Evolutionary conservation across 2,888 invertebrate species (phyloP).

Genomic region (Oasisia sp.): DNA sequence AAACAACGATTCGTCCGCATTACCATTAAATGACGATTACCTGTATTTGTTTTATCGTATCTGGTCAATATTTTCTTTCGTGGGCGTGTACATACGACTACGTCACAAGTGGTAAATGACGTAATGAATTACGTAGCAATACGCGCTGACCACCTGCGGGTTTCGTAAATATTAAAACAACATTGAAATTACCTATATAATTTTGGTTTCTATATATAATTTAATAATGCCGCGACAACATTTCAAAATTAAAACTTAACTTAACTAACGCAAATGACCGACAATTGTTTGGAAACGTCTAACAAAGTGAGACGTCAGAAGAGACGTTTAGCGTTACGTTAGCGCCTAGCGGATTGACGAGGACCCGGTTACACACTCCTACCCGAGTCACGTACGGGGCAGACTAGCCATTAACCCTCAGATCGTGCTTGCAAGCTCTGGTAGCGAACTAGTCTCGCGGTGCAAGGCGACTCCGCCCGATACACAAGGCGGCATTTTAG

Average conservation of each 20-base stretch:
- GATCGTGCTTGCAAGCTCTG: not conserved
- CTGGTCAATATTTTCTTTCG: not conserved
- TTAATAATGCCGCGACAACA: too few species aligned
- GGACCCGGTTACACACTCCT: not conserved
- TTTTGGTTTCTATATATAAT: too few species aligned
- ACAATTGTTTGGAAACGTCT: too few species aligned
- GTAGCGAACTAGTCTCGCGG: not conserved
- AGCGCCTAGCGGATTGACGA: not conserved
- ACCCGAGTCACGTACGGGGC: slow-evolving; percentile 7
- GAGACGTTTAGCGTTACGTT: not conserved
- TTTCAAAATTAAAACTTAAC: too few species aligned
- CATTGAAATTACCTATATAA: too few species aligned
- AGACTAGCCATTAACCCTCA: not conserved
- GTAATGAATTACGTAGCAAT: not conserved
- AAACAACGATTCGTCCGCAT: not conserved
- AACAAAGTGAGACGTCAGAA: not conserved
- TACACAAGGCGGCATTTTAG: slow-evolving; percentile 1
- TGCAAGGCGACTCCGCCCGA: not conserved
- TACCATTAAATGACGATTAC: not conserved
- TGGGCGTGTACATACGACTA: not conserved
- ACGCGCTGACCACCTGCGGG: too few species aligned
- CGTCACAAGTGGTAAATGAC: not conserved
- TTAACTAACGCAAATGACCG: too few species aligned
- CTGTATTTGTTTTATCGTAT: not conserved
- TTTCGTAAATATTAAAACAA: too few species aligned